Evolutionary conservation across 1,140 invertebrate genomes (phyloP).

Genomic region (Heliconius congener): DNA sequence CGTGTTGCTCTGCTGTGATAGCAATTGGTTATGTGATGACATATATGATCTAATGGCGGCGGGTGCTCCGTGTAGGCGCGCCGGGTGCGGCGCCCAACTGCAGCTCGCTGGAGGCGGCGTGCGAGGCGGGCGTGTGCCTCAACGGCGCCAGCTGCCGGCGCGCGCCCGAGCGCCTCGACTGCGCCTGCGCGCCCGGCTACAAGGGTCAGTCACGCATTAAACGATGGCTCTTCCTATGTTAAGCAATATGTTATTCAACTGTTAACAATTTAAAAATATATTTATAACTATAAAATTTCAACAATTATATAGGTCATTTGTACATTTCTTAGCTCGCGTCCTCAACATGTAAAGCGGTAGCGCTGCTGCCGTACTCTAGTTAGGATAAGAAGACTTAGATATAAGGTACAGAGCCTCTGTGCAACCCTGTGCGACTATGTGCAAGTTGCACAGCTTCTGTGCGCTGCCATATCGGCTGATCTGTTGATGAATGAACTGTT

Average conservation of each 20-base stretch:
- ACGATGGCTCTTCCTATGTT: too few species aligned
- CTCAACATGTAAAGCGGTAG: not conserved
- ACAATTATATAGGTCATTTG: not conserved
- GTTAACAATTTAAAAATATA: not conserved
- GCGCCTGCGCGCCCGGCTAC: constrained; percentile 87
- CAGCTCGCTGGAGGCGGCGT: constrained; percentile 84
- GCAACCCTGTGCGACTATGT: constrained; percentile 16
- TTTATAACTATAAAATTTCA: not conserved
- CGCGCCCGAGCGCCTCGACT: constrained; percentile 84
- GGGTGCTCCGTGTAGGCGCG: constrained; percentile 73
- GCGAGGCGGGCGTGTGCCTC: constrained; percentile 77
- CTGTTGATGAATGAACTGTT: constrained; percentile 14
- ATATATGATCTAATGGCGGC: too few species aligned
- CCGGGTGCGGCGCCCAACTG: constrained; percentile 86
- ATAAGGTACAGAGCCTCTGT: constrained; percentile 30
- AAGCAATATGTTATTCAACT: too few species aligned
- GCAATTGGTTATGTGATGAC: too few species aligned
- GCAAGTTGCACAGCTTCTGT: constrained; percentile 18
- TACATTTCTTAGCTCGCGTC: constrained; percentile 7
- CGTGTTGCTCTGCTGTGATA: too few species aligned
- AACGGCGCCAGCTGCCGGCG: constrained; percentile 82
- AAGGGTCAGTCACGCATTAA: constrained; percentile 77
- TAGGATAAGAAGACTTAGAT: constrained; percentile 34
- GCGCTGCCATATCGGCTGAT: constrained; percentile 8
- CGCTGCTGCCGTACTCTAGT: not conserved